Evolutionary conservation across 2,888 invertebrate species (phyloP), one percentile per base, ranked within the genome.

Genomic region (Eupithecia tripunctaria): DNA sequence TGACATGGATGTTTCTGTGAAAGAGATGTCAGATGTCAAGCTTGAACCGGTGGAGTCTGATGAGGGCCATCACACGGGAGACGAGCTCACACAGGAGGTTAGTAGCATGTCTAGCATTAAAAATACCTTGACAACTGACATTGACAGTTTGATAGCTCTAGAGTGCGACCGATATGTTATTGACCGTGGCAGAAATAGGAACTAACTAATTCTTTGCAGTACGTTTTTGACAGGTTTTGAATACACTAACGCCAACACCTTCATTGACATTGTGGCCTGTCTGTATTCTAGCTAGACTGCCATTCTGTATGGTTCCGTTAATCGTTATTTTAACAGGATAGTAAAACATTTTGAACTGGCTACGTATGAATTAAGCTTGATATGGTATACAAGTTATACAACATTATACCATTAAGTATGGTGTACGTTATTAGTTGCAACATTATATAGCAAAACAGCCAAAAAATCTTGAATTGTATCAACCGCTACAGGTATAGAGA

Each of bases 41-140:
- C 75, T 88, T 76, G 94, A 95, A 80, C 87, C 91, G 80, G 76
- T 88, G 76, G 94, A 95, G 79, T 87, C 91, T 18, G 94, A 94
- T 78, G 94, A 95, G 64, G 94, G 93, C 0, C 89, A 93, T 72
- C 94, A 93, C 69, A 92, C 90, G 15, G 94, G 94, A 0, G 95
- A 94, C 71, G 95, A 95, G 79, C 85, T 95, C 73, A 95, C 95
- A 0, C 95, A 94, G 82, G 95, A 94, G 93, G 95, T 95, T 78
- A 90, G 93, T 85, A 56, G 56, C 56, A 25, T 56, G 21, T 25
- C 0, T 21, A 47, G 47, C n/a, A 51, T 51, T 51, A n/a, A 51
- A 51, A n/a, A 21, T 21, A 56, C 56, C 14, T 56, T 56, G 21
- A 56, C 56, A 56, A 51, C 51, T 51, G 51, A 51, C 51, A 51